Percentiles rank a stretch among this genome's conserved stretches.
These are phyloP conservation scores for Leucophenga maculata DNA, from an alignment of 2,888 invertebrate species.

Conservation along the genomic window DNA sequence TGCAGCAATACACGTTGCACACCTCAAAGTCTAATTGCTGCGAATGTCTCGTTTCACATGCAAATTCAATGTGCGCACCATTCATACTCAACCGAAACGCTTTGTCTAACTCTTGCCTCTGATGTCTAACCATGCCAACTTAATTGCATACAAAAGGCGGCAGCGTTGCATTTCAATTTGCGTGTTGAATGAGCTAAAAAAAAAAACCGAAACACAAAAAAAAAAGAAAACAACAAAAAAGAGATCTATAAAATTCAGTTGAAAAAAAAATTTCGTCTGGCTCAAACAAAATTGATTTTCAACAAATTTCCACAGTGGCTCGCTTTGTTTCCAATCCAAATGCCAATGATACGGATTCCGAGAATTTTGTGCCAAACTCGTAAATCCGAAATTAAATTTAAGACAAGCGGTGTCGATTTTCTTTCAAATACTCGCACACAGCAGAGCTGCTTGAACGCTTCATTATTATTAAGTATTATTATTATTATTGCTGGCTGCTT, in stretches of 20 bases:
- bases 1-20: constrained; percentile 37
- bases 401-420: neutral
- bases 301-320: neutral
- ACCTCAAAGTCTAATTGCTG: no score
- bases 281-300: neutral
- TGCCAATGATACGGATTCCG: neutral
- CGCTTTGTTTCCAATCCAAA: neutral
- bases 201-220: neutral
- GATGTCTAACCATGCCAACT: constrained; percentile 49
- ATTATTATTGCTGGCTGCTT: constrained; percentile 30
- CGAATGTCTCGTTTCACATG: neutral
- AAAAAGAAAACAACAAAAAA: neutral
- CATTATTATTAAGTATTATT: constrained; percentile 39
- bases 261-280: no score
- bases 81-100: neutral
- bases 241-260: neutral
- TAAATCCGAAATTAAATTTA: neutral
- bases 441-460: neutral
- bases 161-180: constrained; percentile 35
- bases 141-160: constrained; percentile 54
- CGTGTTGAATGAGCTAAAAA: neutral
- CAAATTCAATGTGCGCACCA: neutral
- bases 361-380: neutral
- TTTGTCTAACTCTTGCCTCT: constrained; percentile 2
- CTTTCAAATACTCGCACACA: no score